Evolutionary conservation across 1,140 invertebrate species (phyloP), one percentile per base, ranked within the genome.

Genomic region (Ostrea denselamellosa): DNA sequence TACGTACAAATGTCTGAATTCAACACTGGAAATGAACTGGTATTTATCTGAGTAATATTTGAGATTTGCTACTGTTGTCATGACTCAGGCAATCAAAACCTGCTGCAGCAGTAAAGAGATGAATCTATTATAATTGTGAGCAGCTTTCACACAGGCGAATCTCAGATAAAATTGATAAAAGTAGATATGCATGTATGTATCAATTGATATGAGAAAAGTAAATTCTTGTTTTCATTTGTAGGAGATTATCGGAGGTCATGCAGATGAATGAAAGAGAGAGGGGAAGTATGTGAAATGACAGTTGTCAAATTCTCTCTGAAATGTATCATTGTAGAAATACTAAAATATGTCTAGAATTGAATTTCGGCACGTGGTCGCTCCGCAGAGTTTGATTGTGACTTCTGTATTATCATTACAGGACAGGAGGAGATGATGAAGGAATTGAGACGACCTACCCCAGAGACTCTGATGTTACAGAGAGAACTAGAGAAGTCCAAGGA

Each of bases 261-360:
- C 89, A 91, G 44, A 90, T 93, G 88, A 93, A 93, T 90, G 93
- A 93, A 88, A 90, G 93, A 90, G 93, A 93, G 86, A 91, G 92
- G 88, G 92, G 91, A 87, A 90, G 93, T 93, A 91, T 92, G 93
- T 93, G 10, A 44, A 54, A 52, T 12, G 62, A 28, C 22, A 44
- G 10, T 65, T 34, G 17, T 58, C 34, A 14, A 28, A 62, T 62
- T 17, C 28, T 62, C 44, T 10, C 14, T 58, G 19, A 85, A 85
- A 85, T 14, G 7, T 9, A 17, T 62, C 17, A 28, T 44, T 5
- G 34, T 19, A 34, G 9, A 34, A 62, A 58, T 85, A 56, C 54
- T 8, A 85, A 9, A 10, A 0, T 25, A 65, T 3, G 1, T 19
- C 2, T 65, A 17, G 3, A 65, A 22, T 65, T 65, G 14, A 65